These are phyloP conservation scores for Agrotis segetum DNA, from an alignment of 2,888 invertebrate genomes.

Conservation along the genomic window DNA sequence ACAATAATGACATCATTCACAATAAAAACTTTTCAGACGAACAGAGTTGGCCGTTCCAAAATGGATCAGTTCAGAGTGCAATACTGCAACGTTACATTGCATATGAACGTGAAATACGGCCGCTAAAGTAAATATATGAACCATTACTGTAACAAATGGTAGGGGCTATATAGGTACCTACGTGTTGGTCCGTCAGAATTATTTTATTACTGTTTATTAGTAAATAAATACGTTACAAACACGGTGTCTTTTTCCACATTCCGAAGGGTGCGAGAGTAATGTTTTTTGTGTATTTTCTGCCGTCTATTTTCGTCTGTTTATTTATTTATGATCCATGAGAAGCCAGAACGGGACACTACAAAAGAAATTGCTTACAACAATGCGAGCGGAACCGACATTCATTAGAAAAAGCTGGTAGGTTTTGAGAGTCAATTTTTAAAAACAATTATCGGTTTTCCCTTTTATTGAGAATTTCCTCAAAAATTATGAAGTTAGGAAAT, in stretches of 20 bases:
- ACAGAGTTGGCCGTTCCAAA: conserved; percentile 13
- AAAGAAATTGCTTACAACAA: no score
- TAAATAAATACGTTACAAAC: conserved; percentile 12
- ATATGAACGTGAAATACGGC: conserved; percentile 46
- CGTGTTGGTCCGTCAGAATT: conserved; percentile 58
- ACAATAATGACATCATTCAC: neutral
- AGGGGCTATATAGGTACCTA: conserved; percentile 21
- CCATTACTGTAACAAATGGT: conserved; percentile 60
- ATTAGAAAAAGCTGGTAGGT: no score
- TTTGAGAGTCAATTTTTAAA: neutral
- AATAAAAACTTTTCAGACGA: conserved; percentile 16
- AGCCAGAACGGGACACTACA: no score
- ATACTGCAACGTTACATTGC: conserved; percentile 38
- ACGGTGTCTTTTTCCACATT: neutral
- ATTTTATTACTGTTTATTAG: conserved; percentile 63
- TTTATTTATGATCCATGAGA: no score
- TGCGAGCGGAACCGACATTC: no score
- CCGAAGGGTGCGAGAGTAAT: neutral
- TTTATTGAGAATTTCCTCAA: conserved; percentile 26
- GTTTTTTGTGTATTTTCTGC: neutral
- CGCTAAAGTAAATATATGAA: conserved; percentile 58
- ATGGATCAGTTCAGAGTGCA: conserved; percentile 35
- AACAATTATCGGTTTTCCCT: conserved; percentile 7
- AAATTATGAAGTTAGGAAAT: conserved; percentile 56
- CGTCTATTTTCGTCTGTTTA: no score